phyloP scores from a whole-genome alignment of 2,113 vertebrate genomes.

The Brachyistius frenatus region DNA sequence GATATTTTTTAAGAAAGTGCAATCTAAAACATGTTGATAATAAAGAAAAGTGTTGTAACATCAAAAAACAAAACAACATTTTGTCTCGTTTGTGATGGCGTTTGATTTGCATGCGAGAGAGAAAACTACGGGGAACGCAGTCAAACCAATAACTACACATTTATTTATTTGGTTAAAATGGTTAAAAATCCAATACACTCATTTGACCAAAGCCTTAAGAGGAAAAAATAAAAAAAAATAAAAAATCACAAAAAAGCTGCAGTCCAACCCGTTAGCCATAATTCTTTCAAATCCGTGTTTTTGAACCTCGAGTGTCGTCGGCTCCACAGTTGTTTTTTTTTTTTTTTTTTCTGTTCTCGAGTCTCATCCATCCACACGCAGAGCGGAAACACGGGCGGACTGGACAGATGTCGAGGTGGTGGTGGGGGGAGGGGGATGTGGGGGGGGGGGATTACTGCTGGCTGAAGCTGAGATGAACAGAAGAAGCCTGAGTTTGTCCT shows the following conservation, averaged over 20 bases:
- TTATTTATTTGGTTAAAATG: slow-evolving; percentile 77
- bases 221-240: slow-evolving; percentile 11
- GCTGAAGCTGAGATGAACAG: slow-evolving; percentile 29
- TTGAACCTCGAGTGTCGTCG: slow-evolving; percentile 26
- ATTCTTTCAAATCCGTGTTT: slow-evolving; percentile 61
- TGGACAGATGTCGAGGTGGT: slow-evolving; percentile 18
- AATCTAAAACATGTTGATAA: slow-evolving; percentile 61
- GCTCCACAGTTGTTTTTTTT: slow-evolving; percentile 25
- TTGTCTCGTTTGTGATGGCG: neutral
- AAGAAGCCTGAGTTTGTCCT: slow-evolving; percentile 56
- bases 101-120: neutral
- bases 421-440: neutral
- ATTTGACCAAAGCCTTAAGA: slow-evolving; percentile 78
- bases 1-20: slow-evolving; percentile 77
- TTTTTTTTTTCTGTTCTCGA: neutral
- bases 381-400: slow-evolving; percentile 39
- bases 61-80: neutral
- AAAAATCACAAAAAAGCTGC: slow-evolving; percentile 75
- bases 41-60: slow-evolving; percentile 50
- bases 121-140: slow-evolving; percentile 49
- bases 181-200: slow-evolving; percentile 81
- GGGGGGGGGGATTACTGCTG: no score
- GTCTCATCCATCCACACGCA: slow-evolving; percentile 39
- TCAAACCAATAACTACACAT: slow-evolving; percentile 76
- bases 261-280: slow-evolving; percentile 71